Evolutionary conservation across 2,888 invertebrate species (phyloP).

Genomic region (Cantharis flavilabris): DNA sequence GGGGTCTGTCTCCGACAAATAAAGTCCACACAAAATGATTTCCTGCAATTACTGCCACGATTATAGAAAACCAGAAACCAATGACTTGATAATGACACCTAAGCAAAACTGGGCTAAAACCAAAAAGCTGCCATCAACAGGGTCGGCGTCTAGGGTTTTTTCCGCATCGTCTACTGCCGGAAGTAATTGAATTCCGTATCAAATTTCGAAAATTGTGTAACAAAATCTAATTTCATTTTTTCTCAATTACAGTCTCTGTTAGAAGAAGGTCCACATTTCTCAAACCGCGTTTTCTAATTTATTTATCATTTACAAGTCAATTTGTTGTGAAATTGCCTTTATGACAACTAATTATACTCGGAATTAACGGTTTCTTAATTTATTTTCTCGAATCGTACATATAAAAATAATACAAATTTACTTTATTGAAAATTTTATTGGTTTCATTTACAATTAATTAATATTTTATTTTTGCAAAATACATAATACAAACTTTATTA

Average conservation of each 20-base stretch:
- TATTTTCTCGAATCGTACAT: background rate
- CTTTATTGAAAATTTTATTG: background rate
- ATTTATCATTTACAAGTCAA: background rate
- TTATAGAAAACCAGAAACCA: background rate
- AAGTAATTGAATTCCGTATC: background rate
- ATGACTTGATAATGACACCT: background rate
- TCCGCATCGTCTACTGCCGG: background rate
- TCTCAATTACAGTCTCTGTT: background rate
- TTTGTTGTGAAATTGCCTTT: background rate
- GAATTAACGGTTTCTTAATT: background rate
- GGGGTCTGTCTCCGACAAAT: too few species aligned
- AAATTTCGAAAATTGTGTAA: background rate
- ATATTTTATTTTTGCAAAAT: background rate
- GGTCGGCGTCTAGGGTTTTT: background rate
- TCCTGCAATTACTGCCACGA: background rate
- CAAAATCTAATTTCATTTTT: background rate
- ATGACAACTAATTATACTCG: background rate
- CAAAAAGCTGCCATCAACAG: background rate
- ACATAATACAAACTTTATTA: background rate
- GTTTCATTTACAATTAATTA: background rate
- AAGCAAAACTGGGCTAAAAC: too few species aligned
- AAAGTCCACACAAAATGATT: too few species aligned
- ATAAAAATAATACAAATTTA: background rate
- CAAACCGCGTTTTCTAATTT: background rate
- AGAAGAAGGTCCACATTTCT: slow-evolving; percentile 1